These are phyloP conservation scores for Prionailurus viverrinus DNA, from an alignment of 2,113 vertebrate genomes.

Conservation along the genomic window DNA sequence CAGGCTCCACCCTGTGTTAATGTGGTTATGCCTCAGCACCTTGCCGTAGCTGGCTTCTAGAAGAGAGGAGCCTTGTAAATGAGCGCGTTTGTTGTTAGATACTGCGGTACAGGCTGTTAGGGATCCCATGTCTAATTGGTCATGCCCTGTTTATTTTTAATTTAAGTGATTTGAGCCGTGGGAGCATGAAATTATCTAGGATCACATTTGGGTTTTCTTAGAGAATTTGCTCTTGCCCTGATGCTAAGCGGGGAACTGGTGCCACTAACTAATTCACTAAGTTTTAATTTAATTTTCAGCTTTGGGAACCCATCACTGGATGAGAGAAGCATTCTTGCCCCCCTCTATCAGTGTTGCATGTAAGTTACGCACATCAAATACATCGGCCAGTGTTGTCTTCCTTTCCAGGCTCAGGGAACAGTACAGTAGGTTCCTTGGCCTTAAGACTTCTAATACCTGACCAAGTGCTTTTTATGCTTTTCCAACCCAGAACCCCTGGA, in stretches of 20 bases:
- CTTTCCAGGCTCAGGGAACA: background rate
- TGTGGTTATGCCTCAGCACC: background rate
- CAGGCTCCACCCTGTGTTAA: background rate
- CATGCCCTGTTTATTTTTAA: constrained; percentile 66
- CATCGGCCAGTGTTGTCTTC: background rate
- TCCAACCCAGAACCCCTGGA: background rate
- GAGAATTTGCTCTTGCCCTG: constrained; percentile 61
- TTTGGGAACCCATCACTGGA: constrained; percentile 97
- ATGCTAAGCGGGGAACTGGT: constrained; percentile 39
- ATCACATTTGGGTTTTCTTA: constrained; percentile 65
- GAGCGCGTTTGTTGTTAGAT: background rate
- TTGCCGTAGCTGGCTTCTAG: background rate
- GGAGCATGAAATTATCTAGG: constrained; percentile 75
- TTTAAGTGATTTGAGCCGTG: constrained; percentile 69
- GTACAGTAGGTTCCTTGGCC: background rate
- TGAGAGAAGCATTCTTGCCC: constrained; percentile 98
- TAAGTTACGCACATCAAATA: constrained; percentile 87
- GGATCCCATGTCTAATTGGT: constrained; percentile 55
- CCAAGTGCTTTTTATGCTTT: background rate
- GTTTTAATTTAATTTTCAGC: constrained; percentile 88
- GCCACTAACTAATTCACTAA: constrained; percentile 60
- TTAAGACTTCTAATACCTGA: background rate
- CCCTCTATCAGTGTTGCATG: constrained; percentile 99
- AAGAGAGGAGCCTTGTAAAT: background rate
- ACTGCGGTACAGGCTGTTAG: background rate